Evolutionary conservation across 2,797 vertebrate genomes (phyloP).

Genomic region (Hyperoplus immaculatus): DNA sequence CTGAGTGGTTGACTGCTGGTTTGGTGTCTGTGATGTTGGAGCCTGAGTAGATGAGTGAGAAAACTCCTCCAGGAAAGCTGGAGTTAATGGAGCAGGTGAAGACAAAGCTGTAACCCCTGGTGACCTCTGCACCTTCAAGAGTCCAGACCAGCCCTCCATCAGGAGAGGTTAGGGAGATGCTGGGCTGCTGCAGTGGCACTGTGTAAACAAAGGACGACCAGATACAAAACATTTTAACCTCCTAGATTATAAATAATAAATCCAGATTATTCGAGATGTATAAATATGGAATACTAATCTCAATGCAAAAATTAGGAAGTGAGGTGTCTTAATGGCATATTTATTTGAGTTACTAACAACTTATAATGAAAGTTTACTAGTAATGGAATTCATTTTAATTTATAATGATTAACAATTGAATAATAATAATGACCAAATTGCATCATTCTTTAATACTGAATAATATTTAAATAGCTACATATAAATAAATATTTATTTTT

Average conservation of each 20-base stretch:
- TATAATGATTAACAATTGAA: no score
- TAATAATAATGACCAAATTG: no score
- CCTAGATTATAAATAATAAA: background rate
- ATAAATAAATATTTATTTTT: no score
- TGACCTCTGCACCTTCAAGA: slow-evolving; percentile 47
- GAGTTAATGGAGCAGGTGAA: slow-evolving; percentile 60
- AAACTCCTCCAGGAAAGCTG: slow-evolving; percentile 34
- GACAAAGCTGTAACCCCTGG: slow-evolving; percentile 52
- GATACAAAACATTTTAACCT: no score
- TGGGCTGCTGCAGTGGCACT: slow-evolving; percentile 58
- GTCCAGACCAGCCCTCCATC: slow-evolving; percentile 17
- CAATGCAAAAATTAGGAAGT: no score
- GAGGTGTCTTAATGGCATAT: no score
- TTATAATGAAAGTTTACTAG: no score
- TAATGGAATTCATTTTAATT: no score
- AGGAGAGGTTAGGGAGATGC: slow-evolving; percentile 48
- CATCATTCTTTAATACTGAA: no score
- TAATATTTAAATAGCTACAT: no score
- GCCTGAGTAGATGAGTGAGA: slow-evolving; percentile 45
- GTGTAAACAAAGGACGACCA: background rate
- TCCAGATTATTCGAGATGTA: background rate
- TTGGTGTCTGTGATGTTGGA: slow-evolving; percentile 13
- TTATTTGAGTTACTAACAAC: no score
- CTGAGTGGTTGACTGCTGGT: slow-evolving; percentile 36
- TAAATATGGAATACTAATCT: no score